phyloP scores from a whole-genome alignment of 2,888 invertebrate species.

The Eupithecia subumbrata region DNA sequence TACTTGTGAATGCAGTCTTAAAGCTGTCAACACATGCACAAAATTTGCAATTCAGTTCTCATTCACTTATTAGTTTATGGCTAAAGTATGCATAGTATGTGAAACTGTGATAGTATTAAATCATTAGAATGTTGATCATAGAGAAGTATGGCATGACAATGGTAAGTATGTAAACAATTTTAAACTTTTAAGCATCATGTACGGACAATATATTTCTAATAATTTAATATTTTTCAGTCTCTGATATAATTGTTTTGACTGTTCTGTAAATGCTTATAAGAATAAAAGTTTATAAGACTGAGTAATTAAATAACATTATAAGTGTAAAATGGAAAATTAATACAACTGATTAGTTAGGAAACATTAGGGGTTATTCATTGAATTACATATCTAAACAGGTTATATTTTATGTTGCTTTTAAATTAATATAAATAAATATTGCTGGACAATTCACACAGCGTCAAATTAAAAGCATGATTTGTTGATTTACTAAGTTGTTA shows the following conservation, averaged over 20 bases:
- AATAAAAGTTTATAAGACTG: too few relatives aligned
- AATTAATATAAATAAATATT: neutral
- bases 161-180: constrained; percentile 16
- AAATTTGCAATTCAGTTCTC: neutral
- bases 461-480: neutral
- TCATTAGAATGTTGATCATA: neutral
- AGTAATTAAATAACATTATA: too few relatives aligned
- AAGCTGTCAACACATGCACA: neutral
- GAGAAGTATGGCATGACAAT: neutral
- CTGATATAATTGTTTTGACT: neutral
- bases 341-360: neutral
- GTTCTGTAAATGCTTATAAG: neutral
- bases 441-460: neutral
- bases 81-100: neutral
- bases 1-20: too few relatives aligned
- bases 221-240: neutral
- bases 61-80: neutral
- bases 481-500: neutral
- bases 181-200: neutral
- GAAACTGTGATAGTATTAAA: neutral
- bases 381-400: neutral
- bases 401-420: neutral
- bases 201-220: too few relatives aligned
- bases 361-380: neutral
- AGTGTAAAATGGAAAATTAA: too few relatives aligned